Evolutionary conservation across 2,113 vertebrate genomes (phyloP), one percentile per base, ranked within the genome.

Genomic region (Mugil cephalus): DNA sequence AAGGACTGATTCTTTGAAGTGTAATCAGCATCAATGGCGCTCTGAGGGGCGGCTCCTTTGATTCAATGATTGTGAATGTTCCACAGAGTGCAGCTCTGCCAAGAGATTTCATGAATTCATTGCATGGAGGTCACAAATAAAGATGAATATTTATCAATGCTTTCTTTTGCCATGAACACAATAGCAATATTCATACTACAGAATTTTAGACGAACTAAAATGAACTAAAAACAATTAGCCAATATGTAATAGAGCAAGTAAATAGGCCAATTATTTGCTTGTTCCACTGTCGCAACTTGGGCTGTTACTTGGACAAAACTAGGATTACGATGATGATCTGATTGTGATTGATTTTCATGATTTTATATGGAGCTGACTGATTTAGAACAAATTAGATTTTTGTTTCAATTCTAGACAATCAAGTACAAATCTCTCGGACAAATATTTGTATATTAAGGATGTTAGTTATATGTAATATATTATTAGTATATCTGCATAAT

Each of bases 1-100:
- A 71, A 80, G 35, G 79, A 70, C 10, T 4, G 36, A 66, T 81
- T 79, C 62, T 79, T 60, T 47, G 15, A 69, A 54, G 43, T 18
- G 42, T 45, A 75, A 78, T 39, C 5, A 21, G 10, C 13, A 1
- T 82, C 58, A 51, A 66, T 12, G 58, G 60, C 1, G 10, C 71
- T 73, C 40, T 35, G 42, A 69, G 59, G 42, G 59, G 48, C 17
- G 45, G 17, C 18, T 34, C 17, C 51, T 74, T 56, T 7, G 6
- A 39, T 82, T 76, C 9, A 51, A 36, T 35, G 38, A 59, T 7
- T 1, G 43, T 4, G n/a, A 66, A 69, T 39, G 43, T 48, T 71
- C 30, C 40, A 54, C 4, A 55, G 19, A 56, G 50, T n/a, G 24
- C 0, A 1, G 48, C 53, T 35, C 15, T 2, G n/a, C 13, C 48